Base-by-base conservation (phyloP, 2,113 vertebrate species). In the Corythoichthys haematopterus region DNA sequence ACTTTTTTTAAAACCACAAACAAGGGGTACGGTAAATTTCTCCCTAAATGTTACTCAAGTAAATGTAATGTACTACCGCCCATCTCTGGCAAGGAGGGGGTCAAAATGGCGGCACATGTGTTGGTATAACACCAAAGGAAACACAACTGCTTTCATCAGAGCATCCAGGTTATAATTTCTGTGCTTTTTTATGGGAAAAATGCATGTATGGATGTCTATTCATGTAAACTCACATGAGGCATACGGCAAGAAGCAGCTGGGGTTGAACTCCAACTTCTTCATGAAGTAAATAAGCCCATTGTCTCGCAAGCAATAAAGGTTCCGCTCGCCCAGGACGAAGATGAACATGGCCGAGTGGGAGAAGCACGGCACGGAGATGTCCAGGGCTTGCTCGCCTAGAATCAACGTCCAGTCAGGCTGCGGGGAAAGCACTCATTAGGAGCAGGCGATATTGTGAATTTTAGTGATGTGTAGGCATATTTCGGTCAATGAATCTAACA, bases 261-360 rank as follows among this genome's bases (percentile, higher is more conserved):
- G 95, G 80, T 86, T 98, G 87, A 91, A 95, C 80, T 98, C 95
- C 69, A 99, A 91, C 68, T 99, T 99, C 90, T 98, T 99, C 96
- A 98, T 98, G 88, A 96, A 98, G 65, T 93, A 93, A 78, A 98
- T 95, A 81, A 97, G 95, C 1, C 96, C 96, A 13, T 95, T 98
- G 80, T 98, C 97, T 68, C 95, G 94, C 10, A 99, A 87, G 82
- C 94, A 98, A 86, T 95, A 99, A 59, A 98, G 89, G 85, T 95
- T 98, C 75, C 95, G 94, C 86, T 98, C 97, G 0, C 97, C 96
- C 76, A 98, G 93, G 64, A 98, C 89, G 71, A 97, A 94, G 80
- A 98, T 82, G 64, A 92, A 95, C 71, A 93, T 92, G 40, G 89
- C 64, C 47, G 91, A 82, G 65, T 92, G 93, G 72, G 91, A 93